Percentiles rank a stretch among this genome's conserved stretches.
Conservation (phyloP, 2,113 vertebrate genomes). For the Cathartes aura region DNA sequence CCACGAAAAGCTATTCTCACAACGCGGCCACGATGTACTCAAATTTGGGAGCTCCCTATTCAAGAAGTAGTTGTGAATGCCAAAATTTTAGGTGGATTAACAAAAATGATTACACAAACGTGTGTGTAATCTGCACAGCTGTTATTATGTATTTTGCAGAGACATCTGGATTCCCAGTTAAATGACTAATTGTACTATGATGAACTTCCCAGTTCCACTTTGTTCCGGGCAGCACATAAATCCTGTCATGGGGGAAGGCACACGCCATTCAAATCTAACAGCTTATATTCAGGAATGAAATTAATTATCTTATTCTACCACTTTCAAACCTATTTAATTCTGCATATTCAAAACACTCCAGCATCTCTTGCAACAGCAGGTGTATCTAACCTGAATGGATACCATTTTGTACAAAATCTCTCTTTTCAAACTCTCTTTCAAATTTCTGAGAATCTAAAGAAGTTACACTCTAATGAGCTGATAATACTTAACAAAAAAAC, state of each 20-base stretch:
- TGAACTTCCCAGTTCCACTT: background rate
- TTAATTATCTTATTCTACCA: background rate
- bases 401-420: background rate
- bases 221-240: background rate
- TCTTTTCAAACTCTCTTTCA: background rate
- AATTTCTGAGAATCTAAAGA: background rate
- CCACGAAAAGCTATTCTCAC: background rate
- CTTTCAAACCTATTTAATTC: background rate
- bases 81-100: background rate
- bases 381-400: background rate
- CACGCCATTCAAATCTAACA: background rate
- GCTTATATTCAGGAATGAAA: fast-evolving
- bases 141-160: background rate
- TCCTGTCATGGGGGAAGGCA: background rate
- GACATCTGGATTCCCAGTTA: slow-evolving; percentile 16
- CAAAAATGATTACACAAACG: background rate
- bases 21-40: fast-evolving
- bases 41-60: background rate
- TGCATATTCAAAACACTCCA: background rate
- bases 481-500: background rate
- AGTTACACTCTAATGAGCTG: background rate
- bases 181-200: background rate
- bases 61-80: background rate
- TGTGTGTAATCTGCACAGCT: background rate
- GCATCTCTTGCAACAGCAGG: background rate